Evolutionary conservation across 1,140 invertebrate genomes (phyloP).

Genomic region (Ericerus pela): DNA sequence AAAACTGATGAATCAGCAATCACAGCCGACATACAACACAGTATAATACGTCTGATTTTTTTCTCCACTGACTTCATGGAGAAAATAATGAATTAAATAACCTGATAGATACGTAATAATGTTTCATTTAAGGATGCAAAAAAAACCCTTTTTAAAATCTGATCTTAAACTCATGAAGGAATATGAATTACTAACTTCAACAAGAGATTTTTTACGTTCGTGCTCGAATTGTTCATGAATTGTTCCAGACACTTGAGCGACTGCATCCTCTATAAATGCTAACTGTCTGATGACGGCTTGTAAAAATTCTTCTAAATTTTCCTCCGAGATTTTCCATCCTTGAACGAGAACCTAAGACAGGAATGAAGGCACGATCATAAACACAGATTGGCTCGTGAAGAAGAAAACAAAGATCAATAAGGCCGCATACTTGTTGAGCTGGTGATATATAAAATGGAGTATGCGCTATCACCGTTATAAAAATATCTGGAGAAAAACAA

Average conservation of each 20-base stretch:
- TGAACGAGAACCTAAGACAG: conserved; percentile 47
- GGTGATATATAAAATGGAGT: conserved; percentile 57
- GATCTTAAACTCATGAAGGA: no score
- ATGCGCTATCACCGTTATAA: conserved; percentile 63
- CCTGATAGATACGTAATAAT: no score
- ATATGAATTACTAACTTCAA: not conserved
- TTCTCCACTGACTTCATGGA: no score
- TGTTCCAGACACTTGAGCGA: conserved; percentile 30
- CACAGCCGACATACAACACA: no score
- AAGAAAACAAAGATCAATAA: not conserved
- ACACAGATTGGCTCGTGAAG: not conserved
- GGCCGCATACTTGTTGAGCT: conserved; percentile 43
- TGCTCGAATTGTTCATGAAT: not conserved
- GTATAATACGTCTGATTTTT: no score
- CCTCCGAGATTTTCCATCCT: conserved; percentile 46
- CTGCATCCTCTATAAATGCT: conserved; percentile 43
- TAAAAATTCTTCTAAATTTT: conserved; percentile 47
- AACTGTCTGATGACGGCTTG: conserved; percentile 41
- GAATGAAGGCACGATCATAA: not conserved
- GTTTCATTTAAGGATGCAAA: no score
- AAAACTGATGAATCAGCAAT: no score
- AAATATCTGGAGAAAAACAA: conserved; percentile 52
- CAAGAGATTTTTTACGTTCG: not conserved
- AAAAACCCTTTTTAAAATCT: no score
- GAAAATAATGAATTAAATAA: no score